Percentiles rank a stretch among this genome's conserved stretches.
Conservation (phyloP, 1,140 invertebrate species). For the Drosophila orosa region DNA sequence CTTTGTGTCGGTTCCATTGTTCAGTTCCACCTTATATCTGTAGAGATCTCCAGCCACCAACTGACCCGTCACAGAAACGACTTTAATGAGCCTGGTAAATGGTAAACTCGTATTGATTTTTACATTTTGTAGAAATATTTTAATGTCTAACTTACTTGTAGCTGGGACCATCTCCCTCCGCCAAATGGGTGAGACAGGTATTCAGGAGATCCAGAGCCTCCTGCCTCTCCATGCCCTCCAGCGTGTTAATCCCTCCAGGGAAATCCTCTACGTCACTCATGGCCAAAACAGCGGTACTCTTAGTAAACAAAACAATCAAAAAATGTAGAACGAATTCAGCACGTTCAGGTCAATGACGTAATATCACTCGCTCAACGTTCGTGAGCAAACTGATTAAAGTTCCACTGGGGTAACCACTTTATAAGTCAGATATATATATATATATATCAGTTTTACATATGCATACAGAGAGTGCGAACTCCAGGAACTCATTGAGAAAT, state of each 20-base stretch:
- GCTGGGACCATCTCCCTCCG: slow-evolving; percentile 35
- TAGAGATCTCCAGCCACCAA: slow-evolving; percentile 62
- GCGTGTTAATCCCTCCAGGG: background rate
- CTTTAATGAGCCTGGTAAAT: slow-evolving; percentile 48
- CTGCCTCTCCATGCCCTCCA: slow-evolving; percentile 12
- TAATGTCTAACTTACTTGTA: slow-evolving; percentile 34
- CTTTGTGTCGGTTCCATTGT: slow-evolving; percentile 46
- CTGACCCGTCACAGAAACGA: slow-evolving; percentile 55
- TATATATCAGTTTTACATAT: background rate
- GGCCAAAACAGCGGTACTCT: too few relatives aligned
- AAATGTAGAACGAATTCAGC: background rate
- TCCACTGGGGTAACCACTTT: background rate
- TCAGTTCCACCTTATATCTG: slow-evolving; percentile 54
- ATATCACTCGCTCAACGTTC: background rate
- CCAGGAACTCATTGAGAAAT: background rate
- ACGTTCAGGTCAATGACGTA: background rate
- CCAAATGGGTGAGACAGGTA: slow-evolving; percentile 23
- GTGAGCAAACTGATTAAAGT: slow-evolving; percentile 8
- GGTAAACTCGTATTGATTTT: background rate
- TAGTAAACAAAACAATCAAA: background rate
- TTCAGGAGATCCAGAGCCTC: slow-evolving; percentile 25
- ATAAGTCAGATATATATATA: background rate
- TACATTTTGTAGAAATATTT: background rate
- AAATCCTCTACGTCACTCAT: background rate
- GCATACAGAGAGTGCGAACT: background rate